These are phyloP conservation scores for Glandiceps talaboti DNA, from an alignment of 53 echinoderm and acorn worm genomes.

Conservation along the genomic window DNA sequence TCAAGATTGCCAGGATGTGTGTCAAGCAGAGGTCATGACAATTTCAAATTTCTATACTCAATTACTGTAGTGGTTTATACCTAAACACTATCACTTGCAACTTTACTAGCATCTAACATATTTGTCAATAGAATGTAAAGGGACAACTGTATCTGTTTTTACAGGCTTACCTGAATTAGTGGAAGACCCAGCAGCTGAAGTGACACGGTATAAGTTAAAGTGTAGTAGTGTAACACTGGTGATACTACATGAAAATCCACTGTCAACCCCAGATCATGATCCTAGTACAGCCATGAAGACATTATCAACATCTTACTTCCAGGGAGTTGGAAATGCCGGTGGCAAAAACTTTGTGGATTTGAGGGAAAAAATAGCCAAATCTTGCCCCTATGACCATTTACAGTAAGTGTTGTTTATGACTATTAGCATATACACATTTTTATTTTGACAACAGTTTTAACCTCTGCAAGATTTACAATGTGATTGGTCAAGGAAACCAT, in stretches of 20 bases:
- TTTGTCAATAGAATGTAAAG: too few relatives aligned
- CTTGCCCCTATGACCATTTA: constrained; percentile 91
- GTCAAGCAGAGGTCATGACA: too few relatives aligned
- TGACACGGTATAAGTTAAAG: constrained; percentile 83
- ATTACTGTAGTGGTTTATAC: too few relatives aligned
- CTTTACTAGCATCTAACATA: too few relatives aligned
- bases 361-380: constrained; percentile 60
- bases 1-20: too few relatives aligned
- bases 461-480: too few relatives aligned
- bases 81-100: too few relatives aligned
- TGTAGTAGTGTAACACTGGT: constrained; percentile 79
- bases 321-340: constrained; percentile 50
- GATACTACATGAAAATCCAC: constrained; percentile 81
- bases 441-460: too few relatives aligned
- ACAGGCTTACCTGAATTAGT: constrained; percentile 27
- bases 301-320: constrained; percentile 29
- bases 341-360: constrained; percentile 50
- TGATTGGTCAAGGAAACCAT: too few relatives aligned
- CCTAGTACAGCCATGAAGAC: constrained; percentile 11
- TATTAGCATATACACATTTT: too few relatives aligned
- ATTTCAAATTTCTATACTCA: too few relatives aligned
- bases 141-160: too few relatives aligned
- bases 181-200: constrained; percentile 44
- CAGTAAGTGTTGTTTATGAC: constrained; percentile 36
- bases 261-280: constrained; percentile 19